Evolutionary conservation across 30 jellyfish, hydroid and myxozoan species (phyloP).

Genomic region (Aurelia coerulea): DNA sequence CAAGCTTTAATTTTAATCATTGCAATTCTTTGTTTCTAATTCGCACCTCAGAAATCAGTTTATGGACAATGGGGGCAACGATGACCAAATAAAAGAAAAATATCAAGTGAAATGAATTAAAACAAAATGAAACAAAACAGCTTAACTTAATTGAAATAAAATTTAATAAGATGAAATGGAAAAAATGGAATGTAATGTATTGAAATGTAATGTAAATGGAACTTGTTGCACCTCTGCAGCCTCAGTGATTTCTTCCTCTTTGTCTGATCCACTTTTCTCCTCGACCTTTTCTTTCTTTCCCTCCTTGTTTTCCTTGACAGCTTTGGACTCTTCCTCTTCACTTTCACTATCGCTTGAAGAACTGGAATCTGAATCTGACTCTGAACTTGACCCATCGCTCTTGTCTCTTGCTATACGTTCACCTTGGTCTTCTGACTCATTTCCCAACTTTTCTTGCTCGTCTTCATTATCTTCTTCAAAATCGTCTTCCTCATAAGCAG

Average conservation of each 20-base stretch:
- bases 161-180: too few species aligned
- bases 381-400: slow-evolving; percentile 6
- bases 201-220: too few species aligned
- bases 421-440: slow-evolving; percentile 8
- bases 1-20: too few species aligned
- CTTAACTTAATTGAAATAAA: too few species aligned
- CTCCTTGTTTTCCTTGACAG: not conserved
- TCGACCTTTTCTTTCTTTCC: not conserved
- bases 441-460: slow-evolving; percentile 9
- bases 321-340: slow-evolving; percentile 16
- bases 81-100: too few species aligned
- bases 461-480: slow-evolving; percentile 8
- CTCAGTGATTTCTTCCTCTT: slow-evolving; percentile 12
- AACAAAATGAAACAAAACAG: too few species aligned
- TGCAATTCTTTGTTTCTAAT: too few species aligned
- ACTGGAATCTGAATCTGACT: not conserved
- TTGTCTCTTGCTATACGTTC: slow-evolving; percentile 5
- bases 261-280: not conserved
- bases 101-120: too few species aligned
- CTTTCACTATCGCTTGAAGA: slow-evolving; percentile 28
- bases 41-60: too few species aligned
- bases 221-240: too few species aligned
- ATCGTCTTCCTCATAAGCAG: not conserved
- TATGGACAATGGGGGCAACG: too few species aligned
- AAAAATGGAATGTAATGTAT: too few species aligned